Evolutionary conservation across 2,888 invertebrate genomes (phyloP).

Genomic region (Platycnemis pennipes): DNA sequence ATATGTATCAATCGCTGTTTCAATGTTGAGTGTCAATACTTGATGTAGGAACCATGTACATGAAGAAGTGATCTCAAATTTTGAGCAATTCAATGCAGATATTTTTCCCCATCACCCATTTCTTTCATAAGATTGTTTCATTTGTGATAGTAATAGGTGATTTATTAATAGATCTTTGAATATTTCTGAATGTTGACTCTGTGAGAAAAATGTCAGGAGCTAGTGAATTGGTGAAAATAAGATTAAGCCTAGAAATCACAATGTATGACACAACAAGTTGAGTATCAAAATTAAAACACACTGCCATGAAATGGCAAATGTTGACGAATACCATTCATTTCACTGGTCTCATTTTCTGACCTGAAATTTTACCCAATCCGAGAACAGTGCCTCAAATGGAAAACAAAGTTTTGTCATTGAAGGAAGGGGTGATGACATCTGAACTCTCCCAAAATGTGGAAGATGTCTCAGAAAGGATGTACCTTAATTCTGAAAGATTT

Average conservation of each 20-base stretch:
- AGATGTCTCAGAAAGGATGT: no score
- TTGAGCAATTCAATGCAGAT: no score
- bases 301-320: background rate
- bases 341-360: background rate
- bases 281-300: background rate
- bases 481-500: no score
- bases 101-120: background rate
- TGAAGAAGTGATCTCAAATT: background rate
- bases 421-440: no score
- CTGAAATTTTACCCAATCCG: background rate
- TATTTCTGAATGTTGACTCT: slow-evolving; percentile 51
- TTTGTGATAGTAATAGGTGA: slow-evolving; percentile 25
- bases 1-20: slow-evolving; percentile 43
- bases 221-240: slow-evolving; percentile 25
- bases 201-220: slow-evolving; percentile 29
- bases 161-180: slow-evolving; percentile 24
- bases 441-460: no score
- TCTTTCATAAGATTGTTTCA: slow-evolving; percentile 17
- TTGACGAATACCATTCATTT: background rate
- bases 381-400: background rate
- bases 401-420: no score
- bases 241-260: background rate
- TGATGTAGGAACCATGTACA: slow-evolving; percentile 6
- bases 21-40: slow-evolving; percentile 44
- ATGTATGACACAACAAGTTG: background rate